These are phyloP conservation scores for Eupithecia inturbata DNA, from an alignment of 2,888 invertebrate species.

Conservation along the genomic window DNA sequence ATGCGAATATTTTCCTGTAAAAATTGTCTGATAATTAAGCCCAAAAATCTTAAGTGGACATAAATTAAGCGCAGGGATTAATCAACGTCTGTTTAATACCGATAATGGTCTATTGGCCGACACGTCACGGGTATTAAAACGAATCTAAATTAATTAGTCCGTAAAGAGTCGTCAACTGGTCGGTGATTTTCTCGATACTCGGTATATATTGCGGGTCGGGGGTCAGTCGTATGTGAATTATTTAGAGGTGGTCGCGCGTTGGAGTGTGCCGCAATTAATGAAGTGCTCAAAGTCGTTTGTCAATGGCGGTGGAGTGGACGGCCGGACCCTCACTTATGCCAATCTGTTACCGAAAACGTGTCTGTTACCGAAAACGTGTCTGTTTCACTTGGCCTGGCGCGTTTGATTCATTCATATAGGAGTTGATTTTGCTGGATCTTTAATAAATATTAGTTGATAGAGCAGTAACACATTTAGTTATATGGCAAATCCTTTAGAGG, in stretches of 20 bases:
- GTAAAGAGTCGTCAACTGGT: slow-evolving; percentile 63
- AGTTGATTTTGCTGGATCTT: neutral
- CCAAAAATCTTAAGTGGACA: slow-evolving; percentile 47
- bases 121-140: slow-evolving; percentile 54
- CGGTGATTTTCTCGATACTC: slow-evolving; percentile 64
- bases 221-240: slow-evolving; percentile 76
- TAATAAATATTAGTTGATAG: neutral
- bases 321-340: slow-evolving; percentile 63
- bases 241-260: slow-evolving; percentile 76
- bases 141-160: slow-evolving; percentile 64
- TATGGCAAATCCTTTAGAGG: neutral
- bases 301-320: slow-evolving; percentile 60
- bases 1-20: slow-evolving; percentile 34
- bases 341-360: slow-evolving; percentile 68
- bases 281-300: slow-evolving; percentile 79
- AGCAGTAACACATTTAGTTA: neutral
- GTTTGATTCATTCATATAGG: slow-evolving; percentile 24
- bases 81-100: slow-evolving; percentile 46
- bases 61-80: slow-evolving; percentile 48
- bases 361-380: slow-evolving; percentile 67
- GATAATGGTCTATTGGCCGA: slow-evolving; percentile 48
- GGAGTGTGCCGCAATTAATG: slow-evolving; percentile 79
- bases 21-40: slow-evolving; percentile 42
- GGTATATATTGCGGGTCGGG: slow-evolving; percentile 64
- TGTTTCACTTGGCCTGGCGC: slow-evolving; percentile 52